phyloP scores from a whole-genome alignment of 2,113 vertebrate species.

The Odontophorus gujanensis region DNA sequence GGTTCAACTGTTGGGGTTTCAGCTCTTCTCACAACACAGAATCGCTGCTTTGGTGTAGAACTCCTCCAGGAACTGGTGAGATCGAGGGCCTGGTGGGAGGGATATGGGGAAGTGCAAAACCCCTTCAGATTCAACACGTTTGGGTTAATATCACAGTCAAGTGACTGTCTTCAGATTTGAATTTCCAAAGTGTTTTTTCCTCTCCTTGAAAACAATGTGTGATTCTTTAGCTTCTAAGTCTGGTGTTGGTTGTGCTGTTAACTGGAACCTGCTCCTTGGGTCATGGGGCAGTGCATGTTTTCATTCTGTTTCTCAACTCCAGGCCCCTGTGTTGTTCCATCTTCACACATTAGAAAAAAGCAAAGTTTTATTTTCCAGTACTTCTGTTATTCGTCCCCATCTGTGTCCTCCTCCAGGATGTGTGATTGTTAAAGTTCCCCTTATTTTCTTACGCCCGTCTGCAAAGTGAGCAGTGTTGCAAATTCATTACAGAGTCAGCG shows the following conservation, averaged over 20 bases:
- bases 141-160: background rate
- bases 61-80: background rate
- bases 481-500: background rate
- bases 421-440: slow-evolving; percentile 2
- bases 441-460: slow-evolving; percentile 27
- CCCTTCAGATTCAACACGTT: background rate
- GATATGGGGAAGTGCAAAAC: background rate
- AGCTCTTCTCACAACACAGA: background rate
- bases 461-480: slow-evolving; percentile 22
- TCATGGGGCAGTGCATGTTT: background rate
- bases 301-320: background rate
- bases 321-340: background rate
- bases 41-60: background rate
- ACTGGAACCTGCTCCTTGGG: background rate
- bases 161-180: slow-evolving; percentile 25
- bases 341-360: background rate
- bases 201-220: background rate
- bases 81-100: background rate
- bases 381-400: background rate
- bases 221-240: background rate
- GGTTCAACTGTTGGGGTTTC: background rate
- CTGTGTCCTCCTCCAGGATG: background rate
- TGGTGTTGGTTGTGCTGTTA: background rate
- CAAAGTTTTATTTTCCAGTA: background rate
- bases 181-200: background rate